Conservation (phyloP, 2,888 invertebrate genomes). For the Sarcophaga variegata region DNA sequence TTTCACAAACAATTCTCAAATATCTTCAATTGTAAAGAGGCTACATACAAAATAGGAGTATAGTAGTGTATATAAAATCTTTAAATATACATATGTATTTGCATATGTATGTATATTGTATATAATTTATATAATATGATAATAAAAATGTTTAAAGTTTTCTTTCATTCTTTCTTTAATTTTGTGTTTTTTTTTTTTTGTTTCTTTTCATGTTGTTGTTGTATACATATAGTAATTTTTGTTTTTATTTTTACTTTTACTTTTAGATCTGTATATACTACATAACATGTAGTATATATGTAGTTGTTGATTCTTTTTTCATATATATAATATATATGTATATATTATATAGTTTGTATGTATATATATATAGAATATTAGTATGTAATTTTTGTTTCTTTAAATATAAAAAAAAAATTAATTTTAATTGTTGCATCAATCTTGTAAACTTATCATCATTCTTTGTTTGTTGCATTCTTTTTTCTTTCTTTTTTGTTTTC, state of each 20-base stretch:
- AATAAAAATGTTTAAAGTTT: slow-evolving; percentile 41
- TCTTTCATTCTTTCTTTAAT: too few relatives aligned
- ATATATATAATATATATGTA: too few relatives aligned
- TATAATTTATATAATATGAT: slow-evolving; percentile 55
- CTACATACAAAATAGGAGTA: slow-evolving; percentile 41
- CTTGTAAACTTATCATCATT: too few relatives aligned
- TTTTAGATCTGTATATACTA: too few relatives aligned
- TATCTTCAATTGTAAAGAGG: slow-evolving; percentile 45
- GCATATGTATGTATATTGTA: not conserved
- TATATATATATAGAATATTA: too few relatives aligned
- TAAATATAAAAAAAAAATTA: slow-evolving; percentile 73
- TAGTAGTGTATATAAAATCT: slow-evolving; percentile 46
- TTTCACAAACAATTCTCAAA: slow-evolving; percentile 33
- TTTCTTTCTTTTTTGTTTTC: not conserved
- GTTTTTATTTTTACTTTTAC: slow-evolving; percentile 49
- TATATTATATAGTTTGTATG: too few relatives aligned
- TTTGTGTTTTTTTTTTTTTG: not conserved
- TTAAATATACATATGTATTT: not conserved
- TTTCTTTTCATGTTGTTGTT: not conserved
- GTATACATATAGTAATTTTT: slow-evolving; percentile 61
- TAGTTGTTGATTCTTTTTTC: too few relatives aligned
- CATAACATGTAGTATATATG: too few relatives aligned
- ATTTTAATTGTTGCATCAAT: slow-evolving; percentile 49
- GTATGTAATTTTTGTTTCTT: not conserved
- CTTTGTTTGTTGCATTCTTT: not conserved